Evolutionary conservation across 92 coral and sea anemone genomes (phyloP).

Genomic region (Heliopora coerulea): DNA sequence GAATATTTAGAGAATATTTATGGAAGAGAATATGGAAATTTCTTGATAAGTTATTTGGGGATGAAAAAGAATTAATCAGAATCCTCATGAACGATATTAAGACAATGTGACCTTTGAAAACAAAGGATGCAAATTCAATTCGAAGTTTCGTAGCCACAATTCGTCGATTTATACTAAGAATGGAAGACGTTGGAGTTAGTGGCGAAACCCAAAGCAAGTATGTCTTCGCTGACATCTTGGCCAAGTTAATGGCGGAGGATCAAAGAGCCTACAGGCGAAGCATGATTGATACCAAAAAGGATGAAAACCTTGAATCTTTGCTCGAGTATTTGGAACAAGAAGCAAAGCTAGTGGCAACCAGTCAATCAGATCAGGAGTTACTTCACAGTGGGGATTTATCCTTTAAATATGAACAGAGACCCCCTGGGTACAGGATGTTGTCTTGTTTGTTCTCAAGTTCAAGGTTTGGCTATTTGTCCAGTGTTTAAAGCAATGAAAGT

Average conservation of each 20-base stretch:
- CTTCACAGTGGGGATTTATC: too few relatives aligned
- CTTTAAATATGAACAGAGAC: too few relatives aligned
- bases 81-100: slow-evolving; percentile 5
- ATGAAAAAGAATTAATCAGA: slow-evolving; percentile 10
- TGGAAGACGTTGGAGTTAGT: slow-evolving; percentile 25
- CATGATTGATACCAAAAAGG: background rate
- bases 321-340: too few relatives aligned
- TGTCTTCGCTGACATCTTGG: slow-evolving; percentile 23
- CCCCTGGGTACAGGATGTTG: too few relatives aligned
- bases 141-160: slow-evolving; percentile 23
- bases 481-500: too few relatives aligned
- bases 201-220: slow-evolving; percentile 2
- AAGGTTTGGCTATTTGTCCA: too few relatives aligned
- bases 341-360: too few relatives aligned
- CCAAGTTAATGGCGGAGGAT: background rate
- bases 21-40: slow-evolving; percentile 1
- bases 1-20: slow-evolving; percentile 7
- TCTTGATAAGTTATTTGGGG: slow-evolving; percentile 15
- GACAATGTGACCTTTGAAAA: slow-evolving; percentile 1
- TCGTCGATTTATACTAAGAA: slow-evolving; percentile 8
- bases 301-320: too few relatives aligned
- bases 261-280: slow-evolving; percentile 1
- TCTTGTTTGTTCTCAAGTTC: too few relatives aligned
- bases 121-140: slow-evolving; percentile 22
- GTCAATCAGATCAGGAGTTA: too few relatives aligned